A percentile compares a stretch with the other conserved stretches of the same genome.
Conservation (phyloP, 2,797 vertebrate genomes). For the Pantherophis alleghaniensis region DNA sequence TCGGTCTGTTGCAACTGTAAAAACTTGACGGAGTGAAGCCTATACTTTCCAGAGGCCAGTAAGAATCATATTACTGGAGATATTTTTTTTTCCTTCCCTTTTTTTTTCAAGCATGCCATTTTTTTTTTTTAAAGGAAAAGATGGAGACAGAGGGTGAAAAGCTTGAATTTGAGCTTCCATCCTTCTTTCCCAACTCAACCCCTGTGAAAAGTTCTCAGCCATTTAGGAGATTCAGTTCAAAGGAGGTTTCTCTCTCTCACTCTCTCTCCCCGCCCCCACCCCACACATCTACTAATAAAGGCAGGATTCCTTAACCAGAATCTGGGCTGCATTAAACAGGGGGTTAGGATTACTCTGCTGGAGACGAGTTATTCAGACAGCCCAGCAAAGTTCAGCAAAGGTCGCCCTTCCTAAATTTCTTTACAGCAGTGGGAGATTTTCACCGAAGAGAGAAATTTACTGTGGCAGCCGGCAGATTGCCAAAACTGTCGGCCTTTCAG, state of each 20-base stretch:
- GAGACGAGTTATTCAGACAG: slow-evolving; percentile 15
- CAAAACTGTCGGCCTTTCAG: slow-evolving; percentile 50
- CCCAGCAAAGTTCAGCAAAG: background rate
- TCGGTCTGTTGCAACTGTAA: background rate
- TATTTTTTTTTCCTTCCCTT: no score
- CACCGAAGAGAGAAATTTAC: slow-evolving; percentile 9
- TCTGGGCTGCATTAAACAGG: background rate
- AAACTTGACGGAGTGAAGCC: background rate
- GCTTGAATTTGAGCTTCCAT: background rate
- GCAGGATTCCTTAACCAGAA: background rate
- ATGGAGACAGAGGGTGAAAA: background rate
- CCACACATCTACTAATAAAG: background rate
- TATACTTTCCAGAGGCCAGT: background rate
- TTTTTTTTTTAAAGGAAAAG: background rate
- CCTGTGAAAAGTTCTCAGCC: background rate
- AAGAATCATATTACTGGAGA: background rate
- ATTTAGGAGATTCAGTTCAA: background rate
- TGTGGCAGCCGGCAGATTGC: slow-evolving; percentile 52
- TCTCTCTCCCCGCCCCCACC: background rate
- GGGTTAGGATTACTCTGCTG: background rate
- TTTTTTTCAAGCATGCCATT: no score
- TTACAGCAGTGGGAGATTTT: slow-evolving; percentile 33
- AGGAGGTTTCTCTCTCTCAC: background rate
- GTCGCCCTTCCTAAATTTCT: background rate
- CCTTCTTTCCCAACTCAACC: background rate